Evolutionary conservation across 2,797 vertebrate genomes (phyloP).

Genomic region (Gymnothorax reevesii): DNA sequence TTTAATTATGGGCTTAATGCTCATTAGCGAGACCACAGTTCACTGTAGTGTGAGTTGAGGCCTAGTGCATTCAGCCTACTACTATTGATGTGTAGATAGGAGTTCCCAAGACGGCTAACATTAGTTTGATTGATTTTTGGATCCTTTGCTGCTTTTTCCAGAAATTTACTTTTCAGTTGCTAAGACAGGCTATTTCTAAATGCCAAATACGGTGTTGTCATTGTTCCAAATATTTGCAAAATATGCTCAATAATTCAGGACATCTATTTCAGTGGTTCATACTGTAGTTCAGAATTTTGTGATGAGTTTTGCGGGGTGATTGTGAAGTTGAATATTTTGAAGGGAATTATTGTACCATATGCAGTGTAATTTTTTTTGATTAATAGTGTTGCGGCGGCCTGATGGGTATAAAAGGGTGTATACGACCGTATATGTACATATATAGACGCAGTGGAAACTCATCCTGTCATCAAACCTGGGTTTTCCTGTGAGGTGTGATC

Average conservation of each 20-base stretch:
- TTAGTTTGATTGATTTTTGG: neutral
- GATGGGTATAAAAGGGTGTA: neutral
- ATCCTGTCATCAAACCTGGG: neutral
- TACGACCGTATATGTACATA: neutral
- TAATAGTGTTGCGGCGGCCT: neutral
- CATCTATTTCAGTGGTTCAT: neutral
- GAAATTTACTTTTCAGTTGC: neutral
- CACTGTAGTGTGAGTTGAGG: too few relatives aligned
- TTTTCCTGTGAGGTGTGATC: constrained; percentile 33
- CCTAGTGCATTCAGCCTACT: neutral
- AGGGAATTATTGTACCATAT: neutral
- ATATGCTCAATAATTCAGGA: neutral
- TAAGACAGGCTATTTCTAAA: neutral
- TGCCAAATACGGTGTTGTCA: neutral
- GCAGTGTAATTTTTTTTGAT: neutral
- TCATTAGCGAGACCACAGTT: neutral
- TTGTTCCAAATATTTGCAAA: neutral
- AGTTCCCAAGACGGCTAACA: neutral
- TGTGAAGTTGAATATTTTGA: neutral
- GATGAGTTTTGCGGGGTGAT: neutral
- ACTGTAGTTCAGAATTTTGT: neutral
- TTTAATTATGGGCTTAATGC: neutral
- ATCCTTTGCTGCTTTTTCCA: too few relatives aligned
- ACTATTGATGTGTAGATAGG: neutral
- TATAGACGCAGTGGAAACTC: neutral